These are phyloP conservation scores for Leptobrachium ailaonicum DNA, from an alignment of 2,113 vertebrate species.

Conservation along the genomic window DNA sequence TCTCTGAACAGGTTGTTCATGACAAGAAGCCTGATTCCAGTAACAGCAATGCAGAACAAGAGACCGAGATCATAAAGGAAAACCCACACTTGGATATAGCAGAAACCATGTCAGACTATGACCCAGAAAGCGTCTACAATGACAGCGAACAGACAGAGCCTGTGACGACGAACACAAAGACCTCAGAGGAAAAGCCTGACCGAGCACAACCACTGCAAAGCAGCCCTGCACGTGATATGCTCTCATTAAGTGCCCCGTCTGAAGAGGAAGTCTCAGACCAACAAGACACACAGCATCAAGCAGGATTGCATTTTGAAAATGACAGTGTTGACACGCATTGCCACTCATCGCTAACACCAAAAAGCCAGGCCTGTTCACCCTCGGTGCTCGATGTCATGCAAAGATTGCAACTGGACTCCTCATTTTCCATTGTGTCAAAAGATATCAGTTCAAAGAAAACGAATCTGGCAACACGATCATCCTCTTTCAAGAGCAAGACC, in stretches of 20 bases:
- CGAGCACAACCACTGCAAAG: not conserved
- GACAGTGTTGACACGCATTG: not conserved
- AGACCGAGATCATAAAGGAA: not conserved
- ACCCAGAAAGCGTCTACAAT: not conserved
- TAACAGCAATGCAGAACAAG: not conserved
- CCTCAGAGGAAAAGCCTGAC: not conserved
- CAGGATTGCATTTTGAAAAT: not conserved
- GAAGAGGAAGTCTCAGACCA: not conserved
- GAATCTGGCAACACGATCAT: conserved; percentile 15
- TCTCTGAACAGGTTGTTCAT: not conserved
- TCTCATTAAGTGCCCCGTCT: not conserved
- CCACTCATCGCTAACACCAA: not conserved
- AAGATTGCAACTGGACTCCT: conserved; percentile 10
- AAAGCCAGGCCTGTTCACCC: not conserved
- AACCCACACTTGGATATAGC: not conserved
- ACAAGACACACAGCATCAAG: too few species aligned
- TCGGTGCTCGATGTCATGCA: conserved; percentile 7
- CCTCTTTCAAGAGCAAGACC: not conserved
- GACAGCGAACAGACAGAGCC: not conserved
- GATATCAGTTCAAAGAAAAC: not conserved
- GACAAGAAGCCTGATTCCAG: too few species aligned
- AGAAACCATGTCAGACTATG: not conserved
- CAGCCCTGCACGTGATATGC: not conserved
- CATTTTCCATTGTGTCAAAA: not conserved
- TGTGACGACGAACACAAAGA: not conserved